Percentiles rank a stretch among this genome's conserved stretches.
These are phyloP conservation scores for Apaloderma vittatum DNA, from an alignment of 2,113 vertebrate species.

Conservation along the genomic window DNA sequence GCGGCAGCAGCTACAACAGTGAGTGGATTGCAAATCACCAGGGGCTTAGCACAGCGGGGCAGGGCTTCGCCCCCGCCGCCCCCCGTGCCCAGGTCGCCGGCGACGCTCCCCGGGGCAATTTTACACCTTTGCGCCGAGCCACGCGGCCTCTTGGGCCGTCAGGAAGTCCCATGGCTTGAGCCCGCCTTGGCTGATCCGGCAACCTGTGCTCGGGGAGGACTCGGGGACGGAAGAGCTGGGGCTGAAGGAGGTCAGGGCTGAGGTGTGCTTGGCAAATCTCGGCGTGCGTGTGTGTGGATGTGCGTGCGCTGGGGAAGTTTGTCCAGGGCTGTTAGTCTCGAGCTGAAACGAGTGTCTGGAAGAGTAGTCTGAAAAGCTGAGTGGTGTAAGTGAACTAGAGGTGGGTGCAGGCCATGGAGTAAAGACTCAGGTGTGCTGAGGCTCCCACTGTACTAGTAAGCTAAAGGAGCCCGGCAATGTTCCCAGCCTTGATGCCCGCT, in stretches of 20 bases:
- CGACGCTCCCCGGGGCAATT: neutral
- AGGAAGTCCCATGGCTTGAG: fast-evolving
- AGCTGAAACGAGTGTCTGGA: neutral
- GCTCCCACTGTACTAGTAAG: neutral
- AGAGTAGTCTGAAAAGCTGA: neutral
- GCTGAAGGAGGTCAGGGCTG: conserved; percentile 54
- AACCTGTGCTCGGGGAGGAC: neutral
- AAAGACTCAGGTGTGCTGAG: neutral
- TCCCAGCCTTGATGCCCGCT: neutral
- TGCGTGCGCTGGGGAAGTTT: neutral
- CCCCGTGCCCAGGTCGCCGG: neutral
- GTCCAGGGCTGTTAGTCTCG: neutral
- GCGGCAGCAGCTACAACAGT: conserved; percentile 79
- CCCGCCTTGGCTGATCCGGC: neutral
- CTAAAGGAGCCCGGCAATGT: neutral
- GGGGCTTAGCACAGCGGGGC: conserved; percentile 61
- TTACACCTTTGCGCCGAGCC: neutral
- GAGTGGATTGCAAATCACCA: conserved; percentile 75
- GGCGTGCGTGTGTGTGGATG: neutral
- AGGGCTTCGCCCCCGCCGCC: neutral
- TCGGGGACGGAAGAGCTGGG: conserved; percentile 24
- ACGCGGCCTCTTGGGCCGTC: fast-evolving
- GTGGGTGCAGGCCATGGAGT: neutral
- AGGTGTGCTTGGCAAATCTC: conserved; percentile 30
- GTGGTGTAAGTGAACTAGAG: neutral